Evolutionary conservation across 2,888 invertebrate species (phyloP), one percentile per base, ranked within the genome.

Genomic region (Drosophila prolongata): DNA sequence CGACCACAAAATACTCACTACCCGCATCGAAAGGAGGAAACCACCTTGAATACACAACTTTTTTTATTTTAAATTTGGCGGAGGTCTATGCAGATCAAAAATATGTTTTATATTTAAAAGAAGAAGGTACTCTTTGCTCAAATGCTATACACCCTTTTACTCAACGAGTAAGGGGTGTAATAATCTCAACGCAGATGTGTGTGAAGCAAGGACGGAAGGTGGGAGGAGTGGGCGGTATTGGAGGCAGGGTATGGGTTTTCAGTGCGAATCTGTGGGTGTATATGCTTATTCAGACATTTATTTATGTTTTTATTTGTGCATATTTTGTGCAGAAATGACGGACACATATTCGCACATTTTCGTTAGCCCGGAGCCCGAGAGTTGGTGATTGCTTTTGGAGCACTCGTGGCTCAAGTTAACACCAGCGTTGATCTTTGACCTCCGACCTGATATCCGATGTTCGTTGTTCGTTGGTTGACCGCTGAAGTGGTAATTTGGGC

Each of bases 221-320:
- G 14, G 30, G 14, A 6, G n/a, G 16, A 19, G 13, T 11, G 43
- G 19, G 19, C 3, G 19, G 19, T 19, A 19, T 19, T 19, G 19
- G 19, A 19, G 19, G 19, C 19, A 19, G 19, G 19, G 42, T 16
- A 5, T 46, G 46, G 9, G 9, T 24, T 44, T 44, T 27, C n/a
- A 27, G 44, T 44, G 24, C 4, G 43, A 43, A 43, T 43, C 43
- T 2, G 24, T 30, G 46, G 5, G 27, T 57, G 61, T 43, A 35
- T 19, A 40, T 53, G 34, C 30, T 30, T 47, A 49, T 24, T 38
- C 79, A 74, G 78, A 75, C 82, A 79, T 76, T 81, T 81, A 85
- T 85, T 85, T 85, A 81, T 85, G 76, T 74, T 78, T 78, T 75
- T 78, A 85, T 85, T 87, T 82, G 84, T 81, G 84, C 78, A 81